Evolutionary conservation across 2,888 invertebrate genomes (phyloP), one percentile per base, ranked within the genome.

Genomic region (Fragum fragum): DNA sequence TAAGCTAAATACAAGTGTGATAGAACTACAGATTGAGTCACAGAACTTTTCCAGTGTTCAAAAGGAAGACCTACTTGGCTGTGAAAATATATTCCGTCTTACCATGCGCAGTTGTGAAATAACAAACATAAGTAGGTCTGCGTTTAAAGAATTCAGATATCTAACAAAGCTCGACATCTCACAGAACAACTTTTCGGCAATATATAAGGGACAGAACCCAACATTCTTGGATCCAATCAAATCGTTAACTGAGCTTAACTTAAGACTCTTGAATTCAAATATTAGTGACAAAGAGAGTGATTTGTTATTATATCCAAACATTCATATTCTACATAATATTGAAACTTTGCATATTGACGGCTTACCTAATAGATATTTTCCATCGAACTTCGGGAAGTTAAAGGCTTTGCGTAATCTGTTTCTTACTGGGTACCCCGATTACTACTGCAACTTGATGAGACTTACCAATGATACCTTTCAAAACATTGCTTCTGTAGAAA

Each of bases 391-490:
- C 59, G 26, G 28, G 23, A 7, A 6, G 26, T 28, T 59, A 28
- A 59, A 18, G 7, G 26, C 1, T 26, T 29, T 59, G 28, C 21
- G 26, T 11, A 26, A 23, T 18, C 59, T 59, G 7, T 23, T 26
- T 2, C 28, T 59, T 23, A 14, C 59, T 3, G 59, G 59, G 28
- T 14, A 9, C 47, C 73, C 16, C 28, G 59, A 47, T 26, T 42
- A 26, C 2, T 53, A 29, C 21, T 55, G 53, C 21, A 23, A n/a
- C 23, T 42, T 23, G 28, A 59, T 26, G 6, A 26, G 7, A 7
- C 59, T 79, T 5, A 61, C 77, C 5, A 73, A 73, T 26, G 18
- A 29, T 16, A 73, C 70, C 0, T 77, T 81, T 21, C 3, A 42
- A 42, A 47, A 77, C 11, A 5, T 74, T 9, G 6, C 23, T 0